Base-by-base conservation (phyloP, 1,140 invertebrate genomes). In the Megalonaias nervosa region DNA sequence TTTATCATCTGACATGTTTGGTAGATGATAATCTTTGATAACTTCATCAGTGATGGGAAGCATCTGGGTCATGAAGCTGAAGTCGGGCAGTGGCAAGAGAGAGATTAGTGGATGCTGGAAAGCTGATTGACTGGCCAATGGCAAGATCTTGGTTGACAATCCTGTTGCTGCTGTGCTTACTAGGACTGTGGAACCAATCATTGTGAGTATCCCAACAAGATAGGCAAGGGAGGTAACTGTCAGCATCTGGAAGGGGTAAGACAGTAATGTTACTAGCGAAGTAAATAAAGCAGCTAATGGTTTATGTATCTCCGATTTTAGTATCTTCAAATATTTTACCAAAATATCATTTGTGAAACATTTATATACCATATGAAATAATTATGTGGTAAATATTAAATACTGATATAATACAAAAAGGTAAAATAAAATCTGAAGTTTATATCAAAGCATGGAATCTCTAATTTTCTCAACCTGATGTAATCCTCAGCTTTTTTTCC, bases 211-310 rank as follows among this genome's bases (percentile, higher is more conserved):
- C 66, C 94, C 93, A 16, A 94, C 93, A 1, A 94, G 91, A 89
- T 96, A 97, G 59, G 94, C 94, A 9, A 94, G 91, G 1, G 94
- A 89, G 77, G 95, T 92, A 38, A 95, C 93, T 5, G 93, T 90
- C 64, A 94, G 92, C 57, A 95, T 88, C 92, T 92, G 81, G 9
- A 84, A 80, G 6, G 38, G 38, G 38, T n/a, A 71, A 13, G 61
- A 67, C 71, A 86, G 81, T 69, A 78, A 84, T 31, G 23, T 14
- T 17, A 48, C 1, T 38, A 67, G 62, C 56, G 3, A 59, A 64
- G 21, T 61, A 56, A 19, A 55, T 15, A 57, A 38, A 72, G n/a
- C 26, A 3, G 5, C 14, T 55, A 57, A 13, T 38, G 56, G 5
- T 56, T 62, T 12, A 21, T 56, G 6, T n/a, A 17, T 60, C 12